A percentile compares a stretch with the other conserved stretches of the same genome.
Conservation (phyloP, 2,797 vertebrate genomes). For the Anniella stebbinsi region DNA sequence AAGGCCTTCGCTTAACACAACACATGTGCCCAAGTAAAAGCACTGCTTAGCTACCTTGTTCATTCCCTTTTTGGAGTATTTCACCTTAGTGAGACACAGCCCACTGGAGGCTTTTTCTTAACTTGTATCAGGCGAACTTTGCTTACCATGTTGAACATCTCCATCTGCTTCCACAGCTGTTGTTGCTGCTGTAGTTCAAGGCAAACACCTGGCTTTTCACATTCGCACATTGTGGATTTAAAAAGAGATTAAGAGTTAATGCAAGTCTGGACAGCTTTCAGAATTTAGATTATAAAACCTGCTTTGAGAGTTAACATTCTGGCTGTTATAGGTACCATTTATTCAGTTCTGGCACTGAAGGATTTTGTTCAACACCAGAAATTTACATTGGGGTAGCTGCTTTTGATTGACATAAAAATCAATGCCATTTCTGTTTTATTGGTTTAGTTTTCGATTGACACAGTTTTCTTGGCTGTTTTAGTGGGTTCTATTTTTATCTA, state of each 20-base stretch:
- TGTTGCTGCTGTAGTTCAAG: conserved; percentile 82
- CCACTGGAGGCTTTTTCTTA: conserved; percentile 68
- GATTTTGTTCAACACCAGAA: not conserved
- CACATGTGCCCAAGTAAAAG: conserved; percentile 2
- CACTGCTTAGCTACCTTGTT: not conserved
- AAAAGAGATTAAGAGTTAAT: conserved; percentile 27
- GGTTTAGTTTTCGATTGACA: not conserved
- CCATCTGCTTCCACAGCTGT: conserved; percentile 91
- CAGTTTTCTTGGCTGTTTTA: not conserved
- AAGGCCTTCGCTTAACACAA: not conserved
- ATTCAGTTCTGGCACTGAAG: fast-evolving
- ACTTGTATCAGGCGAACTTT: conserved; percentile 89
- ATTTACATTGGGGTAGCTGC: fast-evolving
- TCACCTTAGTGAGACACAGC: conserved; percentile 59
- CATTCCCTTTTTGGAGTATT: not conserved
- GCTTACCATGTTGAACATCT: conserved; percentile 73
- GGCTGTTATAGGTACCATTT: not conserved
- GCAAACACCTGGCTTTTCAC: conserved; percentile 84
- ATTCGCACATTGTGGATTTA: conserved; percentile 17
- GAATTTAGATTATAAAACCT: not conserved
- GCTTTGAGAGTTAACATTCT: not conserved
- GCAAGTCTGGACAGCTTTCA: conserved; percentile 33
- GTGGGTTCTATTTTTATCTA: not conserved
- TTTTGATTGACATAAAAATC: not conserved
- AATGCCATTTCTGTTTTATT: not conserved